Conservation (phyloP, 2,113 vertebrate species). For the Falco punctatus region DNA sequence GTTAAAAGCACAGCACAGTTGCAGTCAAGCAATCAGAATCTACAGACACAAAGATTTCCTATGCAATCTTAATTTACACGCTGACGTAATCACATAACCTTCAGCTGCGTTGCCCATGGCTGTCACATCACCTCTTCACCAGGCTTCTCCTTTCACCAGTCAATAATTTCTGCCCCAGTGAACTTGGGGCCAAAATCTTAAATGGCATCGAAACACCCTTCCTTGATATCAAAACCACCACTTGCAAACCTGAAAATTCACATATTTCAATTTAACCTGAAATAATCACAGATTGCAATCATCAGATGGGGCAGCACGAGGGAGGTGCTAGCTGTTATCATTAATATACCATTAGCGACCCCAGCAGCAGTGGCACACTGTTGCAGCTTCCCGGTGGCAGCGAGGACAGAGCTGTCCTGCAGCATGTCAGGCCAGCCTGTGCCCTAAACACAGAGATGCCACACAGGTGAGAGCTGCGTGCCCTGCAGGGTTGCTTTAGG, state of each 20-base stretch:
- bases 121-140: background rate
- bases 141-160: background rate
- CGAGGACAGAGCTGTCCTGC: background rate
- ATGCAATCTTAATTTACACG: background rate
- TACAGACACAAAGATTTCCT: slow-evolving; percentile 14
- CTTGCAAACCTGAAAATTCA: background rate
- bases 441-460: background rate
- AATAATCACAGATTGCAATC: background rate
- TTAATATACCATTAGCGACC: fast-evolving
- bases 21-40: background rate
- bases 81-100: background rate
- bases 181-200: background rate
- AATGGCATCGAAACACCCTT: background rate
- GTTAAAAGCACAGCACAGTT: background rate
- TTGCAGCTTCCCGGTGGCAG: background rate
- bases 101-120: background rate
- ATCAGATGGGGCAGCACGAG: background rate
- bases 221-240: background rate
- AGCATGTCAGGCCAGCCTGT: background rate
- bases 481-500: background rate
- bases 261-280: background rate
- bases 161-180: background rate
- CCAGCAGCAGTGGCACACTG: background rate
- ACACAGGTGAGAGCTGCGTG: background rate
- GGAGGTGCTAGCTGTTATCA: background rate